Evolutionary conservation across 2,888 invertebrate genomes (phyloP), one percentile per base, ranked within the genome.

Genomic region (Coelopa pilipes): DNA sequence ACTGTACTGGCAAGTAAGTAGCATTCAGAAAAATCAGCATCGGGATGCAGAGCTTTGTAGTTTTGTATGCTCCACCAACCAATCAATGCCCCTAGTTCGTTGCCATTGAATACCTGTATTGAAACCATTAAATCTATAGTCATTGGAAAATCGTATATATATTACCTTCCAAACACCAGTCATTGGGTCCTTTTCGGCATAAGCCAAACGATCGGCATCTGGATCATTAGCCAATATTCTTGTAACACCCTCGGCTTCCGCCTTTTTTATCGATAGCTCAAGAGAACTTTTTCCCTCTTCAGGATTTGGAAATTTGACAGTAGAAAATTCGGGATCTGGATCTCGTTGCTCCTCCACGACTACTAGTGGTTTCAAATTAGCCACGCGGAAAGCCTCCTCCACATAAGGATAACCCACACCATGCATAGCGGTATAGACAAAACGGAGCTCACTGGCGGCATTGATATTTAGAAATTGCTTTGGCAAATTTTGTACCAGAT

Each of bases 221-320:
- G 99, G 99, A 88, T 99, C 99, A 87, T 99, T 99, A 12, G 98
- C 98, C 67, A 99, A 89, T 79, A 99, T 95, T 7, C 98, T 88
- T 0, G 89, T 89, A 63, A 93, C 92, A 0, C 89, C 90, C 77
- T 91, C 89, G 68, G 89, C 85, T 81, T 94, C 91, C 0, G 99
- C 99, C 13, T 95, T 92, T 83, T 90, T 88, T 78, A 94, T 91
- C 57, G 96, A 92, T 57, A 96, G 88, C 80, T 92, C 90, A 77
- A 97, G 84, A 24, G 96, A 93, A 79, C 93, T 92, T 82, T 92
- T 91, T 0, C 96, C 96, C 89, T 99, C 99, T 85, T 99, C 99
- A 0, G 99, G 99, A 89, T 99, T 99, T 0, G 99, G 99, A 89
- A 97, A 98, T 83, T 92, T 92, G 0, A 99, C 98, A 0, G 99